These are phyloP conservation scores for rat (Rattus norvegicus) DNA, from an alignment of 2,113 vertebrate genomes.

Conservation along the genomic window DNA sequence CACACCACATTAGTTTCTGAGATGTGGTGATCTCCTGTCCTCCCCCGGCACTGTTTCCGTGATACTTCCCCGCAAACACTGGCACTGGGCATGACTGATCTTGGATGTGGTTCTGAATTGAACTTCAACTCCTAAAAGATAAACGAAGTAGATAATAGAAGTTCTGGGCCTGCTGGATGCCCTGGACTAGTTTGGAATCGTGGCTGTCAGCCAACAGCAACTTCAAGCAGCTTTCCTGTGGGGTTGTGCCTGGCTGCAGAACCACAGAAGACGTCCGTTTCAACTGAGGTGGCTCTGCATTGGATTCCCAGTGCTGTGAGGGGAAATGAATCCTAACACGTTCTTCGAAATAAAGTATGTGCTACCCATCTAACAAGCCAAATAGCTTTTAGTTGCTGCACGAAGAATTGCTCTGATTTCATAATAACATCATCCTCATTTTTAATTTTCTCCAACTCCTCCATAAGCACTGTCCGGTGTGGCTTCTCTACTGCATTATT, in stretches of 20 bases:
- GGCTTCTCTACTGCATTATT: slow-evolving; percentile 28
- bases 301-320: neutral
- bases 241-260: too few species aligned
- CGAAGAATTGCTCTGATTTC: neutral
- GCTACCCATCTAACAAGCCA: neutral
- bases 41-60: neutral
- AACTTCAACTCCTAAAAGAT: neutral
- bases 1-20: neutral
- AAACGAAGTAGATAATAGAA: neutral
- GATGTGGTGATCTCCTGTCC: neutral
- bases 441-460: slow-evolving; percentile 6
- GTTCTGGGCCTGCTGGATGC: neutral
- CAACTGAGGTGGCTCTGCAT: neutral
- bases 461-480: neutral
- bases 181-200: neutral
- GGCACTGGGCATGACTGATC: neutral
- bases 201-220: neutral
- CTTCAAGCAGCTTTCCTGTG: neutral
- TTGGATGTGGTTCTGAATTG: neutral
- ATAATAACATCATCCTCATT: neutral
- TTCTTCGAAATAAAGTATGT: slow-evolving; percentile 30
- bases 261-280: neutral
- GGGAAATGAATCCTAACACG: neutral
- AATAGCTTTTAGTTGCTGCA: neutral
- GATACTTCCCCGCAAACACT: neutral